phyloP scores from a whole-genome alignment of 2,888 invertebrate genomes.

The Brachyopa scutellaris region DNA sequence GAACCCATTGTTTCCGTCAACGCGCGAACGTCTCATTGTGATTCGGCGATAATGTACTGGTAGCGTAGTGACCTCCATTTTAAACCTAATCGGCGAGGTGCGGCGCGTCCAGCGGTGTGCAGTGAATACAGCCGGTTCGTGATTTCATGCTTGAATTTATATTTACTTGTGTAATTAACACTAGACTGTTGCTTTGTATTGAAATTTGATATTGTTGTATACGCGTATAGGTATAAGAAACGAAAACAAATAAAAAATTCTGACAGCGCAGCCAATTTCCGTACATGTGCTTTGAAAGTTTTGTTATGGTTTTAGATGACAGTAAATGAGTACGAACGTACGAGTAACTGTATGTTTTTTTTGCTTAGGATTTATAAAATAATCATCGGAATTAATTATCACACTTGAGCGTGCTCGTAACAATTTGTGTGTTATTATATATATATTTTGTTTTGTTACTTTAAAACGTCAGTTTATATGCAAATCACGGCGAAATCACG shows the following conservation, averaged over 20 bases:
- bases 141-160: constrained; percentile 8
- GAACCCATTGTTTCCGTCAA: too few species aligned
- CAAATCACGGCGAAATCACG: background rate
- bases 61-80: constrained; percentile 11
- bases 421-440: too few species aligned
- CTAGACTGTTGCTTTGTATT: background rate
- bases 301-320: background rate
- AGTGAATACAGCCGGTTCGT: background rate
- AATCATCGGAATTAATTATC: constrained; percentile 43
- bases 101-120: too few species aligned
- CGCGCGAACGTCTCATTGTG: too few species aligned
- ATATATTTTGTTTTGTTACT: background rate
- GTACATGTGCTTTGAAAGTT: background rate
- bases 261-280: background rate
- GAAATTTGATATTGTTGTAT: constrained; percentile 3
- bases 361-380: background rate
- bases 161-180: constrained; percentile 9
- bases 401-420: constrained; percentile 16
- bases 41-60: too few species aligned
- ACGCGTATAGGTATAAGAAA: background rate
- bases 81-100: background rate
- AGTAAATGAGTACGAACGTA: background rate
- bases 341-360: background rate
- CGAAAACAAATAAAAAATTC: background rate
- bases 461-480: background rate